A percentile compares a stretch with the other conserved stretches of the same genome.
These are phyloP conservation scores for Psilopogon haemacephalus DNA, from an alignment of 2,113 vertebrate species.

Conservation along the genomic window DNA sequence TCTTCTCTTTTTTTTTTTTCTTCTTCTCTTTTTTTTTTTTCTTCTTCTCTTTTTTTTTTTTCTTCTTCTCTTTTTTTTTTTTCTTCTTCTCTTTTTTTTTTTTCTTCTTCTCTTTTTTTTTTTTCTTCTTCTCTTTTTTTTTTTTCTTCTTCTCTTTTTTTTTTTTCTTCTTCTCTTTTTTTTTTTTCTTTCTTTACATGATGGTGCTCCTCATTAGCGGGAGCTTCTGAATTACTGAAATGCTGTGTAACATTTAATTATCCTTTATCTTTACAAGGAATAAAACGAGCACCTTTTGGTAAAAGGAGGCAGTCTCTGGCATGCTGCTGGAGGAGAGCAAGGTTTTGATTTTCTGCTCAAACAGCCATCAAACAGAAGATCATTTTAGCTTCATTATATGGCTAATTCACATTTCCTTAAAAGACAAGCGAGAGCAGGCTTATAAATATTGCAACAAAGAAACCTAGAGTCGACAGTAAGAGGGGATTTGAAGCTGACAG, in stretches of 20 bases:
- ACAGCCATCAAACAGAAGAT: slow-evolving; percentile 67
- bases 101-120: background rate
- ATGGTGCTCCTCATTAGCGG: slow-evolving; percentile 31
- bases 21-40: background rate
- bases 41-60: background rate
- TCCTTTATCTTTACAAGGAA: slow-evolving; percentile 72
- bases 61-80: background rate
- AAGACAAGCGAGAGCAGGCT: slow-evolving; percentile 50
- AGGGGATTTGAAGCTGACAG: slow-evolving; percentile 26
- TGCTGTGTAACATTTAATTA: slow-evolving; percentile 72
- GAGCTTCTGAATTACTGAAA: slow-evolving; percentile 61
- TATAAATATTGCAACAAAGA: slow-evolving; percentile 74
- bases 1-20: background rate
- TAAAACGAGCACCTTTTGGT: slow-evolving; percentile 63
- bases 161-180: background rate
- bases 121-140: background rate
- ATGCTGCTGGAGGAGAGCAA: background rate
- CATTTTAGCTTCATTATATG: slow-evolving; percentile 70
- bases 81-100: background rate
- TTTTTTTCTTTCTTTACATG: background rate
- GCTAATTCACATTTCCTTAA: slow-evolving; percentile 66
- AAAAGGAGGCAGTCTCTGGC: slow-evolving; percentile 13
- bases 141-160: background rate
- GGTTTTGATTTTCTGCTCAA: slow-evolving; percentile 67
- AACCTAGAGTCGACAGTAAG: slow-evolving; percentile 18